These are phyloP conservation scores for Escarpia spicata DNA, from an alignment of 2,888 invertebrate species.

Conservation along the genomic window DNA sequence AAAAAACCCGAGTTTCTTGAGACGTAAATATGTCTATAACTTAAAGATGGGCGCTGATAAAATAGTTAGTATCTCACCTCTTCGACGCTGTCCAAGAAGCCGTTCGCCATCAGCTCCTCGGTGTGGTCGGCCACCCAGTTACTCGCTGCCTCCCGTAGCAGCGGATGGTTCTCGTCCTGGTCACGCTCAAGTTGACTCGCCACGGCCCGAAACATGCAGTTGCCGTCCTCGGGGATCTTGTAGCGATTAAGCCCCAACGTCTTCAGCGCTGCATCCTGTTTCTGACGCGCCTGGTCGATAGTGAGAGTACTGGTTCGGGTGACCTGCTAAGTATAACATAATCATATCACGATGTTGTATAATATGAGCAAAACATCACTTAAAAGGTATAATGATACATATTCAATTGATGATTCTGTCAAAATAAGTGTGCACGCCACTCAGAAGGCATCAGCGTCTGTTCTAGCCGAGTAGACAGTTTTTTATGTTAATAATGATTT, in stretches of 20 bases:
- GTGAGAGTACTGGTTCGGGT: neutral
- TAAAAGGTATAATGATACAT: no score
- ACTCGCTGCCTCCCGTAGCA: slow-evolving; percentile 28
- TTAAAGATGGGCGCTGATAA: neutral
- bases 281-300: slow-evolving; percentile 24
- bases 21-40: no score
- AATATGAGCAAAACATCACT: neutral
- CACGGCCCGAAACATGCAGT: slow-evolving; percentile 39
- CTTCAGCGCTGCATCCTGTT: slow-evolving; percentile 34
- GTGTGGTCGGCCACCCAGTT: slow-evolving; percentile 35
- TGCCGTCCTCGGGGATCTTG: slow-evolving; percentile 38
- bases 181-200: slow-evolving; percentile 33
- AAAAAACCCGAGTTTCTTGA: no score
- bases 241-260: slow-evolving; percentile 36
- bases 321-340: neutral
- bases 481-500: no score
- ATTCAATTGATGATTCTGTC: no score
- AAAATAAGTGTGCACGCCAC: no score
- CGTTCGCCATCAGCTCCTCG: slow-evolving; percentile 32
- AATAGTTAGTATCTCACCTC: slow-evolving; percentile 25
- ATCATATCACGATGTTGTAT: neutral
- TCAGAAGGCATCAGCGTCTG: no score
- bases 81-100: slow-evolving; percentile 31
- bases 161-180: slow-evolving; percentile 34
- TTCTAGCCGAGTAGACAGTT: no score